phyloP scores from a whole-genome alignment of 2,888 invertebrate genomes.

The Drosophila merina region DNA sequence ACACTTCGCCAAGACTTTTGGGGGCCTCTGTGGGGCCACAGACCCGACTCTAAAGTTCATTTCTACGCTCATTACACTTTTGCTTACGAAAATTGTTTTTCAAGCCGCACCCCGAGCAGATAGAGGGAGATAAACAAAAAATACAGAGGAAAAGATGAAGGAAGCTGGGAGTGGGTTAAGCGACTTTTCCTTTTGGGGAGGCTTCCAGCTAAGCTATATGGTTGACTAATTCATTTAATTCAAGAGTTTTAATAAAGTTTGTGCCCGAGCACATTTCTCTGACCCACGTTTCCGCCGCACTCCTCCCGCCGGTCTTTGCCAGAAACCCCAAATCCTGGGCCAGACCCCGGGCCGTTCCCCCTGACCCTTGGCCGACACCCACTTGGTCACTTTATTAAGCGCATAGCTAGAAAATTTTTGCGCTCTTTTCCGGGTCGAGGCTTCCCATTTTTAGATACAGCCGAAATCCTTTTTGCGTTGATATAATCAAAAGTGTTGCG shows the following conservation, averaged over 20 bases:
- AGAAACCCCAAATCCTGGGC: slow-evolving; percentile 16
- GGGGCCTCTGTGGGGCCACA: slow-evolving; percentile 22
- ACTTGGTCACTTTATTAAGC: slow-evolving; percentile 75
- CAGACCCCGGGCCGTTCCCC: slow-evolving; percentile 7
- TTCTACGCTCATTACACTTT: slow-evolving; percentile 79
- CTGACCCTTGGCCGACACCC: slow-evolving; percentile 15
- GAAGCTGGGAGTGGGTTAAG: slow-evolving; percentile 38
- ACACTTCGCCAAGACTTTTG: slow-evolving; percentile 20
- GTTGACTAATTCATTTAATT: slow-evolving; percentile 79
- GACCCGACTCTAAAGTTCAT: slow-evolving; percentile 70
- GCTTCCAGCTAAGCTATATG: slow-evolving; percentile 72
- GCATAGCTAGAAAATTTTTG: slow-evolving; percentile 60
- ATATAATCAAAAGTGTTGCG: slow-evolving; percentile 77
- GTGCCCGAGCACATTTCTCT: slow-evolving; percentile 69
- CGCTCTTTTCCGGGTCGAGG: slow-evolving; percentile 44
- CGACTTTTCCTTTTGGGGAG: slow-evolving; percentile 24
- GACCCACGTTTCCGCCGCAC: slow-evolving; percentile 35
- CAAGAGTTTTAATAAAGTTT: slow-evolving; percentile 79
- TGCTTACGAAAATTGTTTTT: slow-evolving; percentile 79
- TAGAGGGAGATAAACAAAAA: slow-evolving; percentile 63
- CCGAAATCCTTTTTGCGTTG: slow-evolving; percentile 55
- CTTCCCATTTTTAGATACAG: slow-evolving; percentile 50
- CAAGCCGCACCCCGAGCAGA: slow-evolving; percentile 75
- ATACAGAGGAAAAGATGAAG: slow-evolving; percentile 28
- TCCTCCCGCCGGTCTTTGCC: not conserved